Evolutionary conservation across 2,888 invertebrate species (phyloP).

Genomic region (Aethes cnicana): DNA sequence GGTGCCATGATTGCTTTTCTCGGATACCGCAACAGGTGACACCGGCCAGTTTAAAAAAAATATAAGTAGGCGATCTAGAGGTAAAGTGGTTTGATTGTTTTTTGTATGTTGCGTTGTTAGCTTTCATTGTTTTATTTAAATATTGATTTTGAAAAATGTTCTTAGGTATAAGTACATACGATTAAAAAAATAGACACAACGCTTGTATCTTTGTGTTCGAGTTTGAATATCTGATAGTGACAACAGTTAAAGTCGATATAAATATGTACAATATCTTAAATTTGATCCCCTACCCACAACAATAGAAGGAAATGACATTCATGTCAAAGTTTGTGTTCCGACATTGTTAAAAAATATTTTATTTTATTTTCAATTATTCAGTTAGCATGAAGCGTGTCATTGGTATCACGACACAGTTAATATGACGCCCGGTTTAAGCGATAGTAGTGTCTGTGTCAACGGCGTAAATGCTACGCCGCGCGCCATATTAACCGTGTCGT

Average conservation of each 20-base stretch:
- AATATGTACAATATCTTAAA: neutral
- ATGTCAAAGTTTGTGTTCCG: neutral
- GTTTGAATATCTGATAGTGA: no score
- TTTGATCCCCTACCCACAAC: neutral
- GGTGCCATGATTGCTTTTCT: constrained; percentile 67
- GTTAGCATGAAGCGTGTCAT: constrained; percentile 46
- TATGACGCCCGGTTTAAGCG: no score
- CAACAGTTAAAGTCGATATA: no score
- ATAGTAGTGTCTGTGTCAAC: no score
- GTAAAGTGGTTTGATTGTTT: constrained; percentile 33
- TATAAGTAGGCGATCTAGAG: constrained; percentile 35
- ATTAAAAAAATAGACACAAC: no score
- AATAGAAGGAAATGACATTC: neutral
- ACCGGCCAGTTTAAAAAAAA: constrained; percentile 40
- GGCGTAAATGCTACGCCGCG: no score
- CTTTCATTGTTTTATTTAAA: constrained; percentile 12
- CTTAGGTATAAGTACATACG: no score
- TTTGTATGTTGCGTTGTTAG: constrained; percentile 23
- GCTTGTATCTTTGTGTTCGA: no score
- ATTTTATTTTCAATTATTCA: constrained; percentile 55
- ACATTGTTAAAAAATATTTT: constrained; percentile 47
- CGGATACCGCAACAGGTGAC: constrained; percentile 65
- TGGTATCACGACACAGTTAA: no score
- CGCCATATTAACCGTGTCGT: no score
- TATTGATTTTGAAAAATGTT: no score